These are phyloP conservation scores for Sphenodon punctatus DNA, from an alignment of 2,797 vertebrate genomes.

Conservation along the genomic window DNA sequence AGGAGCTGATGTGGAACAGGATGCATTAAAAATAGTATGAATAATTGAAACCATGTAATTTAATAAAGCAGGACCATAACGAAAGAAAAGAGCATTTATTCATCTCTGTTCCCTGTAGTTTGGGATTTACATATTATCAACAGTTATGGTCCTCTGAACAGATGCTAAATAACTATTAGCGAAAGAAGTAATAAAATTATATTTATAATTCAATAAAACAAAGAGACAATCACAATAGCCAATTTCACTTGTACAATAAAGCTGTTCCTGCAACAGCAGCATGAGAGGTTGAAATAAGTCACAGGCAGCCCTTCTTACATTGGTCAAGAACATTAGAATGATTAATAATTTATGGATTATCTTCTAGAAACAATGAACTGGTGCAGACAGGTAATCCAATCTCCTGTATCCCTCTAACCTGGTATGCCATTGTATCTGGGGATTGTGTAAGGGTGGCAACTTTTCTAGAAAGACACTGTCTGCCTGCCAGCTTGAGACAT, in stretches of 20 bases:
- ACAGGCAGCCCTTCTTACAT: slow-evolving; percentile 66
- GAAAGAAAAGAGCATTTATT: background rate
- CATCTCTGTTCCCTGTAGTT: background rate
- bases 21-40: slow-evolving; percentile 32
- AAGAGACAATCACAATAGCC: slow-evolving; percentile 29
- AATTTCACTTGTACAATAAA: slow-evolving; percentile 32
- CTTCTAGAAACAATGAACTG: slow-evolving; percentile 88
- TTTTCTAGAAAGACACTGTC: slow-evolving; percentile 63
- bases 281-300: slow-evolving; percentile 77
- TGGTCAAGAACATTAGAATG: slow-evolving; percentile 76
- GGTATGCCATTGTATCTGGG: slow-evolving; percentile 73
- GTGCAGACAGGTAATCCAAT: slow-evolving; percentile 88
- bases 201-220: slow-evolving; percentile 14
- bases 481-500: slow-evolving; percentile 43
- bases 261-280: slow-evolving; percentile 38
- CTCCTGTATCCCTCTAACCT: slow-evolving; percentile 79
- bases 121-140: slow-evolving; percentile 27
- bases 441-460: slow-evolving; percentile 59
- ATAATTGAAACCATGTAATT: slow-evolving; percentile 42
- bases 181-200: slow-evolving; percentile 28
- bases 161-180: slow-evolving; percentile 21
- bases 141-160: slow-evolving; percentile 7
- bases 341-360: slow-evolving; percentile 92
- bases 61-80: slow-evolving; percentile 26
- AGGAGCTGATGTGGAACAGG: slow-evolving; percentile 37